Conservation (phyloP, 23 tunicate genomes). For the Oikopleura dioica region DNA sequence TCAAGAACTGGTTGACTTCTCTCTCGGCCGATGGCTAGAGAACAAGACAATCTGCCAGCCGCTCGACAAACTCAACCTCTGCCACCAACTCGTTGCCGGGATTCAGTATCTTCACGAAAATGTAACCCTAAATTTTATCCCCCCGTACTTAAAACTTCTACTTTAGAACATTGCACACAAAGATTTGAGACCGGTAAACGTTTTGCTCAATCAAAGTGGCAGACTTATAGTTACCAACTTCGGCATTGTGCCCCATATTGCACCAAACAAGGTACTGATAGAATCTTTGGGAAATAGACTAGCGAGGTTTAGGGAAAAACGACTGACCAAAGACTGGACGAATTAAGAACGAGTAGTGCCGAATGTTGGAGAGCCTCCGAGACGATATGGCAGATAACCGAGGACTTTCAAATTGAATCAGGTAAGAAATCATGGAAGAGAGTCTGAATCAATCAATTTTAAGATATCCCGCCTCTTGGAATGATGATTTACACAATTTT, state of each 20-base stretch:
- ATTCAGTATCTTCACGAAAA: background rate
- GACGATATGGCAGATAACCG: background rate
- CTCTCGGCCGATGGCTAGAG: background rate
- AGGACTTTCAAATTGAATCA: background rate
- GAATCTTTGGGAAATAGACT: background rate
- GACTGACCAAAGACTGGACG: background rate
- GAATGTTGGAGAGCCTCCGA: constrained; percentile 1
- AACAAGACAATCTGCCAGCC: background rate
- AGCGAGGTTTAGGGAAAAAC: background rate
- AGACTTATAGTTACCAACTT: background rate
- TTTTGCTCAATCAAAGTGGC: background rate
- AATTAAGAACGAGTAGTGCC: background rate
- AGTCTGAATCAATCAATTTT: no score
- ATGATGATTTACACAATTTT: background rate
- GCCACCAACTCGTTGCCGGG: background rate
- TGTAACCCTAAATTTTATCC: background rate
- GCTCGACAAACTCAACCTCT: background rate
- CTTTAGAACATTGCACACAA: background rate
- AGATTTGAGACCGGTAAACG: constrained; percentile 4
- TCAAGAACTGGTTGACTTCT: background rate
- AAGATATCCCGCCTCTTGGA: constrained; percentile 8
- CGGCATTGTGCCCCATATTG: background rate
- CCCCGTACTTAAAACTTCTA: background rate
- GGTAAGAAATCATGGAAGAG: no score
- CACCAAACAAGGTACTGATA: background rate